Conservation (phyloP, 2,113 vertebrate genomes). For the Clarias macrocephalus region DNA sequence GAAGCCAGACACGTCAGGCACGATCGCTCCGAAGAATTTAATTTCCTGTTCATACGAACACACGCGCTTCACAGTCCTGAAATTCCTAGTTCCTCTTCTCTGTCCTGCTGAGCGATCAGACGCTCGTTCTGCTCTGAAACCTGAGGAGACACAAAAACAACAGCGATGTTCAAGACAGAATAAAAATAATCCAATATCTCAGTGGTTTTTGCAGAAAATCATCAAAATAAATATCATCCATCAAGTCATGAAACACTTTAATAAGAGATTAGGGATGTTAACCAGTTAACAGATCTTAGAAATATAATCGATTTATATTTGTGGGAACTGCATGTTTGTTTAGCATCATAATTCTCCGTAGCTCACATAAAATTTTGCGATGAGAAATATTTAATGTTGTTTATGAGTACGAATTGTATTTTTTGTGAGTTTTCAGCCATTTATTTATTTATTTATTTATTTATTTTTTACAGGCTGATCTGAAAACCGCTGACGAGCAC, state of each 20-base stretch:
- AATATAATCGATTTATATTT: too few species aligned
- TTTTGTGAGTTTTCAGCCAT: too few species aligned
- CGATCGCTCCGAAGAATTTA: neutral
- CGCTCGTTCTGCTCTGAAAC: neutral
- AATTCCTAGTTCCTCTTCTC: neutral
- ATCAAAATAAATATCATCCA: neutral
- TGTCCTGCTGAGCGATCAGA: neutral
- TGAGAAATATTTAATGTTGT: too few species aligned
- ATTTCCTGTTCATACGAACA: neutral
- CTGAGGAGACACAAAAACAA: constrained; percentile 30
- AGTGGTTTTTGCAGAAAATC: neutral
- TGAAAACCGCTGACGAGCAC: too few species aligned
- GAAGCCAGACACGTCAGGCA: neutral
- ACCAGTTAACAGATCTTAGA: too few species aligned
- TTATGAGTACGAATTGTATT: too few species aligned
- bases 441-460: too few species aligned
- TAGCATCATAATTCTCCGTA: too few species aligned
- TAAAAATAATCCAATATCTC: neutral
- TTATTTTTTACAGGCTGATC: too few species aligned
- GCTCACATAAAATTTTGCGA: too few species aligned
- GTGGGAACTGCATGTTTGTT: too few species aligned
- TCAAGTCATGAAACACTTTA: neutral
- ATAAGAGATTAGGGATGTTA: neutral
- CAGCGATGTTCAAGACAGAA: neutral
- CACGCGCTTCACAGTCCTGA: neutral